Base-by-base conservation (phyloP, 2,113 vertebrate species). In the Lethenteron camtschaticum region DNA sequence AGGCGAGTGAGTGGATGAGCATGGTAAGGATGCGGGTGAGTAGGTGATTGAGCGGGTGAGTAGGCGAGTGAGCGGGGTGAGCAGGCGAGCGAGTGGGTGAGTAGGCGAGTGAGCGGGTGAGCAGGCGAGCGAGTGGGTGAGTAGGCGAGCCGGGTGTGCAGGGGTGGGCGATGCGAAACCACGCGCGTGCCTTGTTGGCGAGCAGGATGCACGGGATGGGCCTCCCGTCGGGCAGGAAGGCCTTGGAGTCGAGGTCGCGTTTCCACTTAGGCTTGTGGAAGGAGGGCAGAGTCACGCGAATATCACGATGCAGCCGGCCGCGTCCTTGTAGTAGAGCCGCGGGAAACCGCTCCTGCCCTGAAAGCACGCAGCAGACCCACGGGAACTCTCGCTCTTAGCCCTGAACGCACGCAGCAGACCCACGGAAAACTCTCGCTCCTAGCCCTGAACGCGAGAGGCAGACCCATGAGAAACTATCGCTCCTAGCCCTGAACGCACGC, bases 291-390 rank as follows among this genome's bases (percentile, higher is more conserved):
- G 82, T 85, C 75, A 90, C 83, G n/a, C 87, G 11, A 90, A 92
- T 82, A 92, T 82, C 69, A 92, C 41, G 0, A 88, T 24, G 1
- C 88, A 92, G 73, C 83, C 86, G 0, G 84, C 77, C 0, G 87
- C 86, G 1, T 85, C 86, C 75, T 78, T 77, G 72, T 90, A 91
- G 76, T 89, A 89, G 0, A 89, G 75, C 41, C 87, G 79, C 2
- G 84, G n/a, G n/a, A n/a, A 90, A 90, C 2, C 87, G 82, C 57
- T 91, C 88, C 74, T 90, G 87, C 24, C 87, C 88, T 91, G 68
- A 0, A 71, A 8, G 57, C 8, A 70, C 55, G 58, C 3, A 8
- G 41, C 41, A 41, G 41, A 41, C 41, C 41, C 41, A 41, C 41
- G 41, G 41, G 41, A 18, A 18, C 16, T 18, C 16, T 18, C 16